Percentiles rank a stretch among this genome's conserved stretches.
phyloP scores from a whole-genome alignment of 1,140 invertebrate species.

The Drosophila parabipectinata region DNA sequence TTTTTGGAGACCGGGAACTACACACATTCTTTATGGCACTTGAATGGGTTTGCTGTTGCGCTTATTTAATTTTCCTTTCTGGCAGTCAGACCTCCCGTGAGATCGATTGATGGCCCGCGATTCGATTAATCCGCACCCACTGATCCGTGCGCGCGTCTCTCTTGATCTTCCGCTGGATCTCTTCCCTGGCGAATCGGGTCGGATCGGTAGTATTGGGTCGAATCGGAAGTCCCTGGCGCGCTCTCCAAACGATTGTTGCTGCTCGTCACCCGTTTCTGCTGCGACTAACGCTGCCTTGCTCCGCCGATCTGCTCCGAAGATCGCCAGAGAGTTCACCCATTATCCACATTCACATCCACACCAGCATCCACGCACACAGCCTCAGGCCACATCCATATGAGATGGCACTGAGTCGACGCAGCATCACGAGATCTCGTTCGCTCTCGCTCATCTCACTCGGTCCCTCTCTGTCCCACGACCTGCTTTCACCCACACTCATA shows the following conservation, averaged over 20 bases:
- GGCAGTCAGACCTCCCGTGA: constrained; percentile 23
- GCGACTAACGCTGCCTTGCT: constrained; percentile 72
- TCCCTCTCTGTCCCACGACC: constrained; percentile 18
- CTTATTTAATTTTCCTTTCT: constrained; percentile 20
- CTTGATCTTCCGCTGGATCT: constrained; percentile 25
- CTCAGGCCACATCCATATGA: constrained; percentile 29
- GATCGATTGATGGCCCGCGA: constrained; percentile 17
- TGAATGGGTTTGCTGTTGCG: constrained; percentile 19
- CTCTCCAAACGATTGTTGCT: constrained; percentile 76
- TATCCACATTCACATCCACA: constrained; percentile 33
- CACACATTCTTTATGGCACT: constrained; percentile 41
- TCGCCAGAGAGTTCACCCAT: constrained; percentile 37
- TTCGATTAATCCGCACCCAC: constrained; percentile 26
- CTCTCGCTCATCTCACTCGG: constrained; percentile 26
- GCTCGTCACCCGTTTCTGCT: constrained; percentile 80
- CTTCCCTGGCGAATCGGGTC: constrained; percentile 15
- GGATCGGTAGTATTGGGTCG: constrained; percentile 16
- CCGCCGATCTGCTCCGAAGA: constrained; percentile 21
- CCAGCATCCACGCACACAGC: constrained; percentile 9
- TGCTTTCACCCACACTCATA: constrained; percentile 11
- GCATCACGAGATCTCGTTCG: constrained; percentile 59
- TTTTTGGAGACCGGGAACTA: constrained; percentile 35
- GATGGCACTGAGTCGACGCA: constrained; percentile 50
- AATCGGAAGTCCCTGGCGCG: constrained; percentile 27
- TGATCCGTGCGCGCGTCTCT: constrained; percentile 35